These are phyloP conservation scores for Desmophyllum pertusum DNA, from an alignment of 92 coral and sea anemone species.

Conservation along the genomic window DNA sequence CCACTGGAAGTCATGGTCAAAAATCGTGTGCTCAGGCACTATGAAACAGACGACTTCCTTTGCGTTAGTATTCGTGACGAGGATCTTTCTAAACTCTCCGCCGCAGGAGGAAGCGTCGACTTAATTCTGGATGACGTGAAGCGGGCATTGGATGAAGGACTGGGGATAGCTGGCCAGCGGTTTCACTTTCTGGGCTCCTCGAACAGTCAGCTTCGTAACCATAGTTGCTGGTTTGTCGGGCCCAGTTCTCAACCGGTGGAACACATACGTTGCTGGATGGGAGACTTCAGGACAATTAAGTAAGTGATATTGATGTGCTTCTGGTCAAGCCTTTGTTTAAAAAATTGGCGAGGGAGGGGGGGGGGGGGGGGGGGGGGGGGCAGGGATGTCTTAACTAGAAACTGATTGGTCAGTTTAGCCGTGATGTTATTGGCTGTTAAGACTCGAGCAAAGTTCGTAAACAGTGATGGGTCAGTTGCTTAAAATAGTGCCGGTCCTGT, in stretches of 20 bases:
- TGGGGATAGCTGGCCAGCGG: constrained; percentile 66
- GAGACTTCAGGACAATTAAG: constrained; percentile 86
- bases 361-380: too few species aligned
- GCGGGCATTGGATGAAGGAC: constrained; percentile 59
- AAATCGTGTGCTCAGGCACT: constrained; percentile 89
- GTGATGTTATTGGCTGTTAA: too few species aligned
- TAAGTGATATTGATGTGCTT: too few species aligned
- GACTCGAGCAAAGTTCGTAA: too few species aligned
- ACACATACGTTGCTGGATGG: constrained; percentile 97
- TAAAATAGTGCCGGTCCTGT: too few species aligned
- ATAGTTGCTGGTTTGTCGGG: constrained; percentile 96
- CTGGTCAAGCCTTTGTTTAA: too few species aligned
- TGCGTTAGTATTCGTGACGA: constrained; percentile 92
- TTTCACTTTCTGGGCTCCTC: constrained; percentile 93
- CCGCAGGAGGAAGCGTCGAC: constrained; percentile 65
- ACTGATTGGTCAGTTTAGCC: too few species aligned
- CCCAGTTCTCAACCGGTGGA: constrained; percentile 61
- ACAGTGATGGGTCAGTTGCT: too few species aligned
- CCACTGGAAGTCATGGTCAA: constrained; percentile 91
- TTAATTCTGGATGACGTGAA: constrained; percentile 62
- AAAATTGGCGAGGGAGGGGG: too few species aligned
- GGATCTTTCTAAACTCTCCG: constrained; percentile 82
- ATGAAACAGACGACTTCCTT: constrained; percentile 70
- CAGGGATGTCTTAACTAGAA: too few species aligned
- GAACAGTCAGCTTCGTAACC: constrained; percentile 93